These are phyloP conservation scores for Blastobasis adustella DNA, from an alignment of 2,888 invertebrate genomes.

Conservation along the genomic window DNA sequence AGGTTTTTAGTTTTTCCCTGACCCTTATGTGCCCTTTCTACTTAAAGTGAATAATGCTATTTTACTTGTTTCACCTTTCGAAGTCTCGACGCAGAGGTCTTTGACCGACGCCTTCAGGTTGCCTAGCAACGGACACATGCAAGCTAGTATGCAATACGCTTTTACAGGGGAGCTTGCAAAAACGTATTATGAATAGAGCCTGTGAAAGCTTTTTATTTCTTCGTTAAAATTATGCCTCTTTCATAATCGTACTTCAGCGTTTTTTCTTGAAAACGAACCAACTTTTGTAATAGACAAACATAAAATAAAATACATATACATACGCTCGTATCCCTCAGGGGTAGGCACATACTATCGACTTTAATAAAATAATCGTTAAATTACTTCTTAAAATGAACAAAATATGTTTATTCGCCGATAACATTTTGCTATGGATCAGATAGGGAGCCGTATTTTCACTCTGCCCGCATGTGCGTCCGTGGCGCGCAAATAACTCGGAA, in stretches of 20 bases:
- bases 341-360: too few species aligned
- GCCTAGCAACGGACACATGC: constrained; percentile 54
- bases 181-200: constrained; percentile 40
- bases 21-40: constrained; percentile 32
- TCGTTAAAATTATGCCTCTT: constrained; percentile 31
- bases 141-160: constrained; percentile 34
- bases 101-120: constrained; percentile 60
- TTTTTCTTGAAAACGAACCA: too few species aligned
- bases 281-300: too few species aligned
- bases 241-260: too few species aligned
- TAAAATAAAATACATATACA: too few species aligned
- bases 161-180: constrained; percentile 38
- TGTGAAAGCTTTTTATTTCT: constrained; percentile 32
- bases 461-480: constrained; percentile 1
- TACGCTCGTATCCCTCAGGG: too few species aligned
- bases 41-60: constrained; percentile 47
- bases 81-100: constrained; percentile 62
- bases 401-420: too few species aligned
- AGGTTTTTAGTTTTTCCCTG: constrained; percentile 24
- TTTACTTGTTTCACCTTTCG: constrained; percentile 49
- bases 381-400: too few species aligned
- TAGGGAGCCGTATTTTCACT: constrained; percentile 4
- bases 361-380: too few species aligned
- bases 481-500: constrained; percentile 26
- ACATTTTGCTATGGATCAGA: too few species aligned